These are phyloP conservation scores for Terrapene triunguis DNA, from an alignment of 2,113 vertebrate genomes.

Conservation along the genomic window DNA sequence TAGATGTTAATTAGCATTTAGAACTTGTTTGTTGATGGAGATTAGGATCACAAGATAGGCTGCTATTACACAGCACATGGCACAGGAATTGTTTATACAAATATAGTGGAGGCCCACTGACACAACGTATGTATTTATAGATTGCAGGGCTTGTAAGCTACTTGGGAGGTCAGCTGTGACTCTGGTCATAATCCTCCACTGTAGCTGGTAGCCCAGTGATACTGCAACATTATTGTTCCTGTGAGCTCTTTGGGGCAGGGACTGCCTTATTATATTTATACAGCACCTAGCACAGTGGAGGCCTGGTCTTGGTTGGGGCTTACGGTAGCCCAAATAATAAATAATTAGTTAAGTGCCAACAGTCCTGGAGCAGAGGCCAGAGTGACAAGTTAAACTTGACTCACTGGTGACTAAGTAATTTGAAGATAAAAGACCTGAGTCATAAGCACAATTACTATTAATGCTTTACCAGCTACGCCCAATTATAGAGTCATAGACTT, in stretches of 20 bases:
- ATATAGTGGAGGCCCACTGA: not conserved
- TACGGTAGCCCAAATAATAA: not conserved
- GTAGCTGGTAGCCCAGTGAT: not conserved
- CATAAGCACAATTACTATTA: not conserved
- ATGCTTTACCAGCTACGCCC: not conserved
- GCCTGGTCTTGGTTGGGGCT: not conserved
- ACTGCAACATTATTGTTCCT: rapidly evolving
- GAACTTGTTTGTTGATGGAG: constrained; percentile 55
- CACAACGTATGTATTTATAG: rapidly evolving
- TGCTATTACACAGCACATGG: not conserved
- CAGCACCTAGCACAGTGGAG: not conserved
- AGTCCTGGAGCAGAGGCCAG: not conserved
- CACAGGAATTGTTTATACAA: not conserved
- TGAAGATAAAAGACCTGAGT: not conserved
- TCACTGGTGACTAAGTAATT: not conserved
- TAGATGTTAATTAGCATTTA: not conserved
- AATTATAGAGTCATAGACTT: not conserved
- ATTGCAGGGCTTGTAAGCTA: not conserved
- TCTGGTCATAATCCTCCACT: not conserved
- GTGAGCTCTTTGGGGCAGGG: not conserved
- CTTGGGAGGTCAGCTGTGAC: not conserved
- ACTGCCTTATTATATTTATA: not conserved
- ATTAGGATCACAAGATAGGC: not conserved
- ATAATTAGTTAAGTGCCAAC: not conserved
- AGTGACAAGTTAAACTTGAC: not conserved